phyloP scores from a whole-genome alignment of 2,797 vertebrate species.

The Centropyge bicolor region DNA sequence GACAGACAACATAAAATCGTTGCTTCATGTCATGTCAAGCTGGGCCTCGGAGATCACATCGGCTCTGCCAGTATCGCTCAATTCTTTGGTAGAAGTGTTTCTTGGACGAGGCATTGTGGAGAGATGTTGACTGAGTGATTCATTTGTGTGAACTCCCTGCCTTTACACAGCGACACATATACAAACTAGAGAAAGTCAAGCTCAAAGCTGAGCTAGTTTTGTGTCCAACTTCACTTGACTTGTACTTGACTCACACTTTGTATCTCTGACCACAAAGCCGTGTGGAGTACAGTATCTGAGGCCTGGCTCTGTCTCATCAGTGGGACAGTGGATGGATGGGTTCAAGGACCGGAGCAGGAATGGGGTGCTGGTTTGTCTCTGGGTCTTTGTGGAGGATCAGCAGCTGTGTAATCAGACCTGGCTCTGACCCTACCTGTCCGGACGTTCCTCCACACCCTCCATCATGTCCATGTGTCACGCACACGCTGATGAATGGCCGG shows the following conservation, averaged over 20 bases:
- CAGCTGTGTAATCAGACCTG: slow-evolving; percentile 85
- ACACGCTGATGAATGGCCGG: slow-evolving; percentile 72
- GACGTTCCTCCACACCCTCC: slow-evolving; percentile 72
- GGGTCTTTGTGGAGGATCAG: slow-evolving; percentile 57
- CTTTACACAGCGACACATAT: slow-evolving; percentile 58
- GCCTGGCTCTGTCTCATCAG: slow-evolving; percentile 35
- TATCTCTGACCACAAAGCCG: slow-evolving; percentile 2
- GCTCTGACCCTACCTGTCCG: slow-evolving; percentile 77
- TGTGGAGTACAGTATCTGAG: slow-evolving; percentile 12
- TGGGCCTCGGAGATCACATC: slow-evolving; percentile 64
- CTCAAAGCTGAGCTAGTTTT: slow-evolving; percentile 37
- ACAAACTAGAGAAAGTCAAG: slow-evolving; percentile 41
- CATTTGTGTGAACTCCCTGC: slow-evolving; percentile 47
- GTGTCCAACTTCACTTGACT: neutral
- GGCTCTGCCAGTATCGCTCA: slow-evolving; percentile 57
- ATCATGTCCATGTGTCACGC: slow-evolving; percentile 70
- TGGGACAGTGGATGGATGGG: slow-evolving; percentile 43
- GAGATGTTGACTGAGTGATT: slow-evolving; percentile 60
- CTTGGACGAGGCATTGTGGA: slow-evolving; percentile 50
- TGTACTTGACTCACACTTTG: slow-evolving; percentile 4
- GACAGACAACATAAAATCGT: slow-evolving; percentile 81
- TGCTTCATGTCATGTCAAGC: slow-evolving; percentile 76
- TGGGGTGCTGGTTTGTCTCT: slow-evolving; percentile 62
- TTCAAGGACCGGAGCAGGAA: slow-evolving; percentile 36
- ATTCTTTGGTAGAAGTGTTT: slow-evolving; percentile 59